A percentile compares a stretch with the other conserved stretches of the same genome.
Evolutionary conservation across 37 sponge, comb jelly and placozoan genomes (phyloP).

Genomic region (Axinella damicornis): DNA sequence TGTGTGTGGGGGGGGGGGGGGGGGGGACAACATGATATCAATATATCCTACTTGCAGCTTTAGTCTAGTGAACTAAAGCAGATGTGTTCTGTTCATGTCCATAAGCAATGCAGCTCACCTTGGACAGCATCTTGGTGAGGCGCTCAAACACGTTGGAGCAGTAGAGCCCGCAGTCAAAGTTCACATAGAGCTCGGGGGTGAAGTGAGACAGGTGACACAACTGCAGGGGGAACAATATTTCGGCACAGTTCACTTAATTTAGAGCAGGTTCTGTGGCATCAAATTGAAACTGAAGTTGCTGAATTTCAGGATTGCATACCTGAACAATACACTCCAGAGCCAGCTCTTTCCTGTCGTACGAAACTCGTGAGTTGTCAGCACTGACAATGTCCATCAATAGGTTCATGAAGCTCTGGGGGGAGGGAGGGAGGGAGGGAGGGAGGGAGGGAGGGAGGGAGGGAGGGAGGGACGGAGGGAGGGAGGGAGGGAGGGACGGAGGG

Average conservation of each 20-base stretch:
- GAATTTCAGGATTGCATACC: too few relatives aligned
- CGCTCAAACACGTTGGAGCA: conserved; percentile 85
- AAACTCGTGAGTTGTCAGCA: conserved; percentile 25
- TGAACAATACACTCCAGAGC: conserved; percentile 84
- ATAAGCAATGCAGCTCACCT: too few relatives aligned
- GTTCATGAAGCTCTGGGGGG: conserved; percentile 56
- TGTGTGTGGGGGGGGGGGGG: too few relatives aligned
- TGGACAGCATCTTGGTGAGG: conserved; percentile 84
- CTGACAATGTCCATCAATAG: conserved; percentile 59
- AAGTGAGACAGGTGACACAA: conserved; percentile 81
- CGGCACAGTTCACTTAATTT: too few relatives aligned
- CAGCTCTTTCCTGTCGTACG: conserved; percentile 68
- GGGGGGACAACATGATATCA: too few relatives aligned
- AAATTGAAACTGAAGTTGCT: too few relatives aligned
- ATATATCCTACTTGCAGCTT: too few relatives aligned
- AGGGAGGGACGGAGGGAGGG: conserved; percentile 47
- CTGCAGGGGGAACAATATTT: conserved; percentile 27
- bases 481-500: conserved; percentile 51
- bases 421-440: neutral
- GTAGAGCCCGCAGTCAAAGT: conserved; percentile 95
- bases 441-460: conserved; percentile 37
- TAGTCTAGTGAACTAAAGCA: too few relatives aligned
- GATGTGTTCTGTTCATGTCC: too few relatives aligned
- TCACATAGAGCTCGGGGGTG: conserved; percentile 90
- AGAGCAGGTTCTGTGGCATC: too few relatives aligned